Evolutionary conservation across 53 echinoderm and acorn worm genomes (phyloP).

Genomic region (Patiria pectinifera): DNA sequence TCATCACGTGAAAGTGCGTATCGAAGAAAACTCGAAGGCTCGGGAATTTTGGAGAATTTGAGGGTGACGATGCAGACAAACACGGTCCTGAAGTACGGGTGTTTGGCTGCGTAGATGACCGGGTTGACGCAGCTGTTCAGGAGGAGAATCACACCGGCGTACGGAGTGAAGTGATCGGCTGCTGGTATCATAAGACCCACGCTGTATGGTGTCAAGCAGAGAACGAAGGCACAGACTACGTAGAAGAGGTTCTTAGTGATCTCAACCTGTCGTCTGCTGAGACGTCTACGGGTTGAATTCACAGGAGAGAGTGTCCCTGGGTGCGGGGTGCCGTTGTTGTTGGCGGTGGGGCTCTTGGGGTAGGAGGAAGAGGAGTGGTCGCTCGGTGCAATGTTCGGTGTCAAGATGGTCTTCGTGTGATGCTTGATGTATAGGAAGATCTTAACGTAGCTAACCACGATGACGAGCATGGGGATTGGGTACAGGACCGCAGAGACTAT

Average conservation of each 20-base stretch:
- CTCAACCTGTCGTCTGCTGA: conserved; percentile 80
- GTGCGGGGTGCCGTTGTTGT: conserved; percentile 29
- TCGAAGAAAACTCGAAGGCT: conserved; percentile 59
- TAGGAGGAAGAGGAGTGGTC: conserved; percentile 78
- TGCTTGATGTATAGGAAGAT: conserved; percentile 81
- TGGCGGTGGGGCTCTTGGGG: conserved; percentile 49
- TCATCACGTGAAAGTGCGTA: conserved; percentile 62
- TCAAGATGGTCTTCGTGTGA: conserved; percentile 78
- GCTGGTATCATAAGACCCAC: conserved; percentile 77
- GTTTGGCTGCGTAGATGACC: conserved; percentile 88
- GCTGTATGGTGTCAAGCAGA: conserved; percentile 91
- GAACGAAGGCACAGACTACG: conserved; percentile 87
- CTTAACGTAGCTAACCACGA: conserved; percentile 78
- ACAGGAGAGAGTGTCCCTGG: conserved; percentile 12
- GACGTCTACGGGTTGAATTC: conserved; percentile 63
- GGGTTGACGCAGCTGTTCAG: conserved; percentile 92
- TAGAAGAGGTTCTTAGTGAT: conserved; percentile 95
- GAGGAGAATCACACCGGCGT: conserved; percentile 83
- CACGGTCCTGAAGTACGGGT: conserved; percentile 84
- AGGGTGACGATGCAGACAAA: conserved; percentile 69
- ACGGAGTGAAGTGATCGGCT: conserved; percentile 84
- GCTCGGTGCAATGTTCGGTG: conserved; percentile 5
- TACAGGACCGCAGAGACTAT: conserved; percentile 77
- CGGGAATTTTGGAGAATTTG: conserved; percentile 74
- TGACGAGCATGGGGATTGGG: conserved; percentile 81